phyloP scores from a whole-genome alignment of 2,888 invertebrate genomes.

The Troides oblongomaculatus region DNA sequence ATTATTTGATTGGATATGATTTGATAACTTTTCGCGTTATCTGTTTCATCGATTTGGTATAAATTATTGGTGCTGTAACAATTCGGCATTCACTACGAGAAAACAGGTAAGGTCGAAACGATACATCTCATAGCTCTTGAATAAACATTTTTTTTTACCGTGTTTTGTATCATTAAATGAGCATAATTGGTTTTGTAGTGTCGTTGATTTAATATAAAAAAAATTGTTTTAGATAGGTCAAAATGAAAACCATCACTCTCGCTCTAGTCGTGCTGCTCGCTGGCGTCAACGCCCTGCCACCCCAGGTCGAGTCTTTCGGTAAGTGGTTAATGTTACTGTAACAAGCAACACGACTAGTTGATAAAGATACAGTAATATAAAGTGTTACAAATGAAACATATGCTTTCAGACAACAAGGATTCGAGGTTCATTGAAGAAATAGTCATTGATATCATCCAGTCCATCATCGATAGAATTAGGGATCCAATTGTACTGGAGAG shows the following conservation, averaged over 20 bases:
- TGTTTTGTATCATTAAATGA: too few species aligned
- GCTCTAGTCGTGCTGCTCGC: constrained; percentile 44
- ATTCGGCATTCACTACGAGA: not conserved
- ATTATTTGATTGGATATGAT: not conserved
- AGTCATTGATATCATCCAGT: too few species aligned
- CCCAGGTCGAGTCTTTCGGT: not conserved
- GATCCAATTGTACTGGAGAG: too few species aligned
- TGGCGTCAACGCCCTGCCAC: constrained; percentile 41
- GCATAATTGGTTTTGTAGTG: too few species aligned
- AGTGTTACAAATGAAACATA: too few species aligned
- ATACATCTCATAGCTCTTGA: not conserved
- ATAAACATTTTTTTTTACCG: not conserved
- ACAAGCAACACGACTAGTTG: too few species aligned
- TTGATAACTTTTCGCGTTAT: not conserved
- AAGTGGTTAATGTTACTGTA: not conserved
- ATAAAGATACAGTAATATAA: too few species aligned
- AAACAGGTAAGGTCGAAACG: not conserved
- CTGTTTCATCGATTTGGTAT: not conserved
- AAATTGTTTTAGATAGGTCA: constrained; percentile 24
- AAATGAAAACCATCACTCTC: constrained; percentile 46
- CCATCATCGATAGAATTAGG: too few species aligned
- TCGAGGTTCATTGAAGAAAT: too few species aligned
- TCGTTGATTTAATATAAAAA: not conserved
- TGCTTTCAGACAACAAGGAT: too few species aligned
- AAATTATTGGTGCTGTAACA: not conserved